phyloP scores from a whole-genome alignment of 2,797 vertebrate species.

The Streptopelia turtur region DNA sequence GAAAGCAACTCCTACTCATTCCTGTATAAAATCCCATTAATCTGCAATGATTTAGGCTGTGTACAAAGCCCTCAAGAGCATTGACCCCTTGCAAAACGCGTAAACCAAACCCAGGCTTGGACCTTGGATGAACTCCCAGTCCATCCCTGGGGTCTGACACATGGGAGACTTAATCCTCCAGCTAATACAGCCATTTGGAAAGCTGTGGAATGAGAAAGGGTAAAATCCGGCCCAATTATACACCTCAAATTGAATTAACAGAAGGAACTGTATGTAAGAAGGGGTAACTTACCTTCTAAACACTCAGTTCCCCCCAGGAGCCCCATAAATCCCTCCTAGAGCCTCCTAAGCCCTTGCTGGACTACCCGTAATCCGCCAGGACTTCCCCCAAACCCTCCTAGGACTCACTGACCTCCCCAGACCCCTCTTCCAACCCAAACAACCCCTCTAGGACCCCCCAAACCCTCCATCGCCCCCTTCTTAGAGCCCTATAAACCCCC shows the following conservation, averaged over 20 bases:
- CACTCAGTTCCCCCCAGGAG: background rate
- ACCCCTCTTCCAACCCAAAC: too few relatives aligned
- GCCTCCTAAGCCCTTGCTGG: too few relatives aligned
- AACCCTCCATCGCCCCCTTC: too few relatives aligned
- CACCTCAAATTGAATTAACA: background rate
- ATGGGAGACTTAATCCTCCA: background rate
- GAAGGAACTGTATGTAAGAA: background rate
- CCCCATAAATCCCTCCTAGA: too few relatives aligned
- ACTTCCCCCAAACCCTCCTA: too few relatives aligned
- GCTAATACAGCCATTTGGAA: background rate
- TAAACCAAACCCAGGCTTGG: background rate
- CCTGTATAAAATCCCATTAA: background rate
- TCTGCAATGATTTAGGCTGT: background rate
- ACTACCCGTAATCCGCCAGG: too few relatives aligned
- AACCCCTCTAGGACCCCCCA: too few relatives aligned
- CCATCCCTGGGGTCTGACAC: background rate
- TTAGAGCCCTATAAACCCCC: too few relatives aligned
- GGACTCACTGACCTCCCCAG: too few relatives aligned
- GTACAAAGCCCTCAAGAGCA: background rate
- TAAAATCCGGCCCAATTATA: background rate
- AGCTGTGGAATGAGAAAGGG: background rate
- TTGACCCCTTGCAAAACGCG: background rate
- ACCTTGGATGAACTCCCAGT: slow-evolving; percentile 35
- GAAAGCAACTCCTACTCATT: slow-evolving; percentile 37
- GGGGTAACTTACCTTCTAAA: background rate